Base-by-base conservation (phyloP, 2,888 invertebrate genomes). In the Andrena camellia region DNA sequence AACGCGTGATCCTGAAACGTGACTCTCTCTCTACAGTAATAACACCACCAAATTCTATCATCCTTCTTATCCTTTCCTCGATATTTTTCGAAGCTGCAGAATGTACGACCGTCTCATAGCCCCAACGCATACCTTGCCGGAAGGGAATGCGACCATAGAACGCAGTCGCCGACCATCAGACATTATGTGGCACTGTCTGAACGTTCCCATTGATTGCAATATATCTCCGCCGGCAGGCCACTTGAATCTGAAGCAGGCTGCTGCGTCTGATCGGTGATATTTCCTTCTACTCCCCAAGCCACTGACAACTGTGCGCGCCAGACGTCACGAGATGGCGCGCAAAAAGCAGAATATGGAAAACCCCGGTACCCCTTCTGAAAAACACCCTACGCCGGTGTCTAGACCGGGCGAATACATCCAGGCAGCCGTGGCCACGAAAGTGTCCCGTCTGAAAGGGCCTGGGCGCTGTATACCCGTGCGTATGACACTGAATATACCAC, bases 401-500 rank as follows among this genome's bases (percentile, higher is more conserved):
- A 0, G 7, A 20, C 20, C 54, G 7, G 1, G 20, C 54, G 20
- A 54, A 23, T 20, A 54, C 57, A 10, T 5, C 57, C 1, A 1
- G 10, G 26, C 23, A 20, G 23, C 23, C 57, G 23, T 23, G 57
- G 23, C 23, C 57, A 57, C 23, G 57, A 20, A 57, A 23, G 57
- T 57, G 57, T 57, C 57, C 26, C 57, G 23, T 1, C 13, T 26
- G 57, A 57, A 57, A 57, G 10, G 57, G 26, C 26, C 26, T 13
- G 10, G 1, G 4, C 20, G 52, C 54, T 60, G 76, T 64, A 60
- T 48, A 64, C 54, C 54, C 54, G 68, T 60, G 48, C 33, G 76
- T 71, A 62, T 75, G 81, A 74, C 79, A 74, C 54, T 29, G 79
- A 82, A 70, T 74, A 67, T 70, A 79, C 66, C 50, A 60, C 48